phyloP scores from a whole-genome alignment of 2,797 vertebrate genomes.

The Betta splendens region DNA sequence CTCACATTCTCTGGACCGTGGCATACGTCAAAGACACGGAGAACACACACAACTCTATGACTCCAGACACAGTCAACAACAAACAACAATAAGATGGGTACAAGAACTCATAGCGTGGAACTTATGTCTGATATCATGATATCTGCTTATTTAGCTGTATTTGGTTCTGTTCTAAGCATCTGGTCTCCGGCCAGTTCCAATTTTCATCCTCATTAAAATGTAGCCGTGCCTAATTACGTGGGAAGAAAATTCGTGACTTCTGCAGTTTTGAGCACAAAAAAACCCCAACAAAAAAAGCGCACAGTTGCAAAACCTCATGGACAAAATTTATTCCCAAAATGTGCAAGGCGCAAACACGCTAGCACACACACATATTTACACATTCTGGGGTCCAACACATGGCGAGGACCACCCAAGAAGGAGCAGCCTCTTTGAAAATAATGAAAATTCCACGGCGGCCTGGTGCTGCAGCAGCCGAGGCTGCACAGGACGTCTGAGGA shows the following conservation, averaged over 20 bases:
- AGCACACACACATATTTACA: constrained; percentile 57
- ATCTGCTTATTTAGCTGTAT: constrained; percentile 30
- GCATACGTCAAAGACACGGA: too few relatives aligned
- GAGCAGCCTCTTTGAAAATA: constrained; percentile 66
- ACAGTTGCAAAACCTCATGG: constrained; percentile 55
- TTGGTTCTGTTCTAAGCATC: constrained; percentile 49
- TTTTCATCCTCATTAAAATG: constrained; percentile 59
- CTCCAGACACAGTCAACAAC: too few relatives aligned
- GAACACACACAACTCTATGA: too few relatives aligned
- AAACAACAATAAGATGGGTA: too few relatives aligned
- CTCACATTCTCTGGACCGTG: too few relatives aligned
- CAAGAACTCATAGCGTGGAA: too few relatives aligned
- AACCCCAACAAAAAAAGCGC: too few relatives aligned
- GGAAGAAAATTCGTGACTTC: constrained; percentile 55
- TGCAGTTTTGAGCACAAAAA: constrained; percentile 49
- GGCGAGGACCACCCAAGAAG: constrained; percentile 72
- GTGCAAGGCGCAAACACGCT: constrained; percentile 42
- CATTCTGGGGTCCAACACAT: constrained; percentile 56
- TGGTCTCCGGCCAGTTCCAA: constrained; percentile 52
- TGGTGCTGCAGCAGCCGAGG: constrained; percentile 57
- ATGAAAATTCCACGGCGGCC: constrained; percentile 65
- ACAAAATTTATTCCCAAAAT: constrained; percentile 58
- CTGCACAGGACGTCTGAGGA: too few relatives aligned
- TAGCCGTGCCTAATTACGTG: constrained; percentile 60
- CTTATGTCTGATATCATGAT: too few relatives aligned